Base-by-base conservation (phyloP, 2,113 vertebrate species). In the Macaca fascicularis region DNA sequence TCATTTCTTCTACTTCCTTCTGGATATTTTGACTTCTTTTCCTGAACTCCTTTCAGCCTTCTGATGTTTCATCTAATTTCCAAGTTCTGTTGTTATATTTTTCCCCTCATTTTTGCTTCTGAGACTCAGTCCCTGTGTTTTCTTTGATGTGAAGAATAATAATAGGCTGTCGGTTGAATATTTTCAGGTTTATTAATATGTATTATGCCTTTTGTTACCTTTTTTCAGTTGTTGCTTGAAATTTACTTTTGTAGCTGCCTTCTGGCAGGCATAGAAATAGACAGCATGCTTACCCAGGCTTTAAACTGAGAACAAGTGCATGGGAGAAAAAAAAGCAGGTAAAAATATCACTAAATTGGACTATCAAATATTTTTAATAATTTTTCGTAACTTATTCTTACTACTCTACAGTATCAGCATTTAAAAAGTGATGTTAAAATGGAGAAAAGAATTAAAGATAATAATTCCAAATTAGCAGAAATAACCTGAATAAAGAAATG, bases 111-210 rank as follows among this genome's bases (percentile, higher is more conserved):
- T 97, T 55, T 75, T 7, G 5, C 86, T 97, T 97, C 93, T 96
- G 50, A 97, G 45, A 40, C 38, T 89, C 12, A 72, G 35, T 84
- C 95, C 91, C 25, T 70, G 1, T 94, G 35, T 97, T 97, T 98
- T 93, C 90, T 98, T 98, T 96, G 0, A 95, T 95, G 35, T 91
- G 96, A 94, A 70, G 40, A 98, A 98, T 97, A 97, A 95, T 82
- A 97, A 64, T 92, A 94, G 50, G 9, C 74, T 93, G 57, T 91
- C 97, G 89, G 48, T 48, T 98, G 92, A 97, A 97, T 94, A 94
- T 89, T 94, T 98, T 98, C 74, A 81, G 90, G 27, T 74, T 98
- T 97, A 97, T 97, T 98, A 97, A 95, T 97, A 97, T 94, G 50
- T 81, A 97, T 95, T 76, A 86, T 96, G 32, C 14, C 81, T 98